A percentile compares a stretch with the other conserved stretches of the same genome.
Conservation (phyloP, 2,113 vertebrate genomes). For the Alethe castanea region DNA sequence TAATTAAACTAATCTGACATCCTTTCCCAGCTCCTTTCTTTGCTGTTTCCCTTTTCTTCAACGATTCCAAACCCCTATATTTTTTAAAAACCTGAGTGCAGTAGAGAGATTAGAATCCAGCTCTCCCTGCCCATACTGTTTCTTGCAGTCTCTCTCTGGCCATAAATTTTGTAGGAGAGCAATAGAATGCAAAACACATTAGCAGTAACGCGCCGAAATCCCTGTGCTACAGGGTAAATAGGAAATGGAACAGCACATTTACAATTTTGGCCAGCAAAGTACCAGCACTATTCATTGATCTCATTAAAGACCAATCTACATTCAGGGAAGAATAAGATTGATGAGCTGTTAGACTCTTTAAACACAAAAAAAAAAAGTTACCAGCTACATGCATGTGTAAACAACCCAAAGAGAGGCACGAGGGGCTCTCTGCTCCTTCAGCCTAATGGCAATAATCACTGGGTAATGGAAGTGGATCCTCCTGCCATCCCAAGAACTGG, state of each 20-base stretch:
- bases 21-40: not conserved
- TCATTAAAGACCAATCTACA: conserved; percentile 68
- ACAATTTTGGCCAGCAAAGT: conserved; percentile 47
- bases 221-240: conserved; percentile 53
- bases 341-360: conserved; percentile 35
- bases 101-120: not conserved
- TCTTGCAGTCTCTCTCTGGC: conserved; percentile 5
- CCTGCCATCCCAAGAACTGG: not conserved
- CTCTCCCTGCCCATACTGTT: not conserved
- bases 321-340: conserved; percentile 56
- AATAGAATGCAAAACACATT: conserved; percentile 63
- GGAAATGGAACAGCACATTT: conserved; percentile 58
- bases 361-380: conserved; percentile 5
- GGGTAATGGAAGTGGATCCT: not conserved
- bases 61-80: not conserved
- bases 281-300: conserved; percentile 55
- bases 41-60: not conserved
- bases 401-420: not conserved
- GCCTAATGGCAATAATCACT: not conserved
- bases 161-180: conserved; percentile 61
- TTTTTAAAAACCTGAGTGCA: not conserved
- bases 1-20: not conserved
- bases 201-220: not conserved
- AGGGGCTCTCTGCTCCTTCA: not conserved
- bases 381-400: not conserved